These are phyloP conservation scores for Galaxias olidus DNA, from an alignment of 2,797 vertebrate genomes.

Conservation along the genomic window DNA sequence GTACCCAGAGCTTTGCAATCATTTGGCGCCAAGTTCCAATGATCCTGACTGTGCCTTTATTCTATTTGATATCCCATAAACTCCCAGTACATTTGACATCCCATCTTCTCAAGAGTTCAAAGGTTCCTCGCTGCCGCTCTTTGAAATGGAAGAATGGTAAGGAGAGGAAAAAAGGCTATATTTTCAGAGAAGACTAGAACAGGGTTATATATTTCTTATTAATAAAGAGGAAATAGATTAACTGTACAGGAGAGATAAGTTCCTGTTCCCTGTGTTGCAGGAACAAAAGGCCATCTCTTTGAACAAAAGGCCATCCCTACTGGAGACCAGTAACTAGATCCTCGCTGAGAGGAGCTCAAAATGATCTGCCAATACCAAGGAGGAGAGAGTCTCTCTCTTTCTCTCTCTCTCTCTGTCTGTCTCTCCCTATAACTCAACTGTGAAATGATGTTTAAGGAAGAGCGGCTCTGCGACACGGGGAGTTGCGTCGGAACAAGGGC, in stretches of 20 bases:
- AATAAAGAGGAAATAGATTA: constrained; percentile 31
- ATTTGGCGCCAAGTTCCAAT: constrained; percentile 37
- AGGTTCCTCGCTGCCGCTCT: constrained; percentile 30
- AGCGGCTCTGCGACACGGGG: constrained; percentile 9
- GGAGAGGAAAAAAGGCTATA: constrained; percentile 10
- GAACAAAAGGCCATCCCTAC: too few relatives aligned
- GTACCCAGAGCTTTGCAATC: constrained; percentile 43
- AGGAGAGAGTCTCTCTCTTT: constrained; percentile 10
- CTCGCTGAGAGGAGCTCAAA: constrained; percentile 13
- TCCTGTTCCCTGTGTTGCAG: constrained; percentile 11
- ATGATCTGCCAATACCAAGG: constrained; percentile 13
- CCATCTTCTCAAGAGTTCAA: constrained; percentile 30
- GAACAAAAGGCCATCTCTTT: constrained; percentile 6
- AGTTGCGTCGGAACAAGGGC: constrained; percentile 16
- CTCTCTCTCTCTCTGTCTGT: constrained; percentile 9
- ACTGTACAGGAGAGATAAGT: constrained; percentile 22
- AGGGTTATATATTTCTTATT: constrained; percentile 21
- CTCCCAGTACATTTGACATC: constrained; percentile 41
- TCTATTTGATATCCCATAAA: constrained; percentile 39
- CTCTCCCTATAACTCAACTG: constrained; percentile 31
- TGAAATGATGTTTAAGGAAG: constrained; percentile 27
- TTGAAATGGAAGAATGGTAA: constrained; percentile 26
- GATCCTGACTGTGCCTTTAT: constrained; percentile 35
- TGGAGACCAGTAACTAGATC: constrained; percentile 29
- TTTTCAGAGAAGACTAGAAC: constrained; percentile 24